phyloP scores from a whole-genome alignment of 1,140 invertebrate genomes.

The Schlechtendalia chinensis region DNA sequence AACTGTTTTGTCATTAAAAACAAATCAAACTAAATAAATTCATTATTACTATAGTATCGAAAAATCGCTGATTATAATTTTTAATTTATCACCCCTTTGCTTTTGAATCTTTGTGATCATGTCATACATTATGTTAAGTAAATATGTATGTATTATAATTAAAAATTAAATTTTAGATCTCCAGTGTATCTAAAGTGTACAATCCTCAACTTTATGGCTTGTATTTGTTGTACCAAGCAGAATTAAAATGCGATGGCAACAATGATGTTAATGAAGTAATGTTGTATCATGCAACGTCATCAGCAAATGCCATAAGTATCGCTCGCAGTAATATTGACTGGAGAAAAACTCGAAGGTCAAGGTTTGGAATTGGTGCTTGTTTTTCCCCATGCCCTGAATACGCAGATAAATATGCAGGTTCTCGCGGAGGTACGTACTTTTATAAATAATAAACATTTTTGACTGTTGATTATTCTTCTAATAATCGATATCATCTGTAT shows the following conservation, averaged over 20 bases:
- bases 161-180: not conserved
- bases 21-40: too few species aligned
- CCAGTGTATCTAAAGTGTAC: not conserved
- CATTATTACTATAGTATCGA: too few species aligned
- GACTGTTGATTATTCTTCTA: not conserved
- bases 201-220: not conserved
- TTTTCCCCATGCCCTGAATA: not conserved
- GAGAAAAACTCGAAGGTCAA: not conserved
- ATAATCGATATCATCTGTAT: not conserved
- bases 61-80: too few species aligned
- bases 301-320: not conserved
- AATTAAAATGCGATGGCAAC: not conserved
- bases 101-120: too few species aligned
- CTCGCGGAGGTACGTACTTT: not conserved
- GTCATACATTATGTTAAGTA: too few species aligned
- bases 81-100: too few species aligned
- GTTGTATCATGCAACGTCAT: not conserved
- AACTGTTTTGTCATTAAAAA: too few species aligned
- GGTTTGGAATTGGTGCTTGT: not conserved
- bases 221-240: not conserved
- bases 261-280: not conserved
- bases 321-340: not conserved
- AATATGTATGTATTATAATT: too few species aligned
- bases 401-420: not conserved
- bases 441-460: not conserved